phyloP scores from a whole-genome alignment of 2,113 vertebrate species.

The Alligator mississippiensis region DNA sequence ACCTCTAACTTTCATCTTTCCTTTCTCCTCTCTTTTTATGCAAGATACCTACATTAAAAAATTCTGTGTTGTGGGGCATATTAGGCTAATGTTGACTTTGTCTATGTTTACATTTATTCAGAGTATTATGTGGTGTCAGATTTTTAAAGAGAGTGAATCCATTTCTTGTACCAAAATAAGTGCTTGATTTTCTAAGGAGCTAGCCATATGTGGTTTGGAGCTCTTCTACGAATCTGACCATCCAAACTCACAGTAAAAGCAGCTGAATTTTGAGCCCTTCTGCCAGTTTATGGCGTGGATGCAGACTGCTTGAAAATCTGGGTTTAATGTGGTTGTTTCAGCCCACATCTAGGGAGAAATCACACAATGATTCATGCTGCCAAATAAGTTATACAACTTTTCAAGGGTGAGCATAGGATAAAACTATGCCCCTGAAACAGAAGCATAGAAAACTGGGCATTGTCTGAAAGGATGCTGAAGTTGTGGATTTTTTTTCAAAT shows the following conservation, averaged over 20 bases:
- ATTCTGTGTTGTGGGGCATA: not conserved
- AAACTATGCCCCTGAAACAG: not conserved
- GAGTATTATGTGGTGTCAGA: not conserved
- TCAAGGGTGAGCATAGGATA: not conserved
- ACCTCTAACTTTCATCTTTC: not conserved
- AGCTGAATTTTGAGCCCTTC: not conserved
- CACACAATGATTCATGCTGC: accelerated
- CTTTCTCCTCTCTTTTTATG: not conserved
- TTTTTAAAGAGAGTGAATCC: not conserved
- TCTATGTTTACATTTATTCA: not conserved
- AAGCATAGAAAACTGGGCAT: not conserved
- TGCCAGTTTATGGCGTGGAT: not conserved
- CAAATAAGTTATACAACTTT: not conserved
- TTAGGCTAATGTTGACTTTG: not conserved
- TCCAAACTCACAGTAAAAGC: not conserved
- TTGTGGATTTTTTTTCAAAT: not conserved
- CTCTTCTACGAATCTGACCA: not conserved
- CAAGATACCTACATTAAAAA: not conserved
- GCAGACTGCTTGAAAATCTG: not conserved
- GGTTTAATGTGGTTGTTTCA: not conserved
- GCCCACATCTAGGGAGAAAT: not conserved
- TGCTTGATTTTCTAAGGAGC: not conserved
- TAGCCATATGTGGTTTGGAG: not conserved
- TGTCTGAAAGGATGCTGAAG: not conserved
- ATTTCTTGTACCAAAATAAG: not conserved